Evolutionary conservation across 2,113 vertebrate species (phyloP), one percentile per base, ranked within the genome.

Genomic region (Pituophis catenifer): DNA sequence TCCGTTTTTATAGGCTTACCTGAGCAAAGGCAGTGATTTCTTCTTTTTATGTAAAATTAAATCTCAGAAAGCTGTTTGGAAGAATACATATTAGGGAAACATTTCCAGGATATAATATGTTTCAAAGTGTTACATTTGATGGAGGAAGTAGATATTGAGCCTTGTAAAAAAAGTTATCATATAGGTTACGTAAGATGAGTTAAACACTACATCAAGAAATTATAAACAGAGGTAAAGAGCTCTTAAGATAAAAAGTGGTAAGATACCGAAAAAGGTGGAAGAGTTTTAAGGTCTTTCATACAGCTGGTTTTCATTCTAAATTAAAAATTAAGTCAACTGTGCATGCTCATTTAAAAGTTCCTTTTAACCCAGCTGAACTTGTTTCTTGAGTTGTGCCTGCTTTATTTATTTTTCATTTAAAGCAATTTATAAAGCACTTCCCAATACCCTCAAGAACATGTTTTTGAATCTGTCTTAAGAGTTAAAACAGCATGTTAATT

Each of bases 1-100:
- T 57, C 88, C 57, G 89, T 95, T 97, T 95, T 91, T 59, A 94
- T 94, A 97, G 95, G 95, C 81, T 8, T 98, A 98, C 96, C 96
- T 97, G 96, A 96, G 93, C 95, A 96, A 97, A 97, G 97, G 92
- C 94, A 96, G 95, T 95, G 92, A 93, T 95, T 93, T 94, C 92
- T 94, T 95, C 94, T 97, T 97, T 97, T 97, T 96, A 95, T 97
- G 96, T 95, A 97, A 97, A 98, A 95, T 58, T 91, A 95, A 94
- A 95, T 96, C 96, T 96, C 50, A 24, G 24, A 96, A 97, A 92
- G 95, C 95, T 95, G 91, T 89, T 88, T 96, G 93, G 62, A 94
- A 93, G 59, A 90, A 93, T 95, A 93, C 96, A 95, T 95, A 95
- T 95, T 88, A 90, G 96, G 62, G 95, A 96, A 97, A 89, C 93